phyloP scores from a whole-genome alignment of 53 echinoderm and acorn worm species.

The Stichopus horrens region DNA sequence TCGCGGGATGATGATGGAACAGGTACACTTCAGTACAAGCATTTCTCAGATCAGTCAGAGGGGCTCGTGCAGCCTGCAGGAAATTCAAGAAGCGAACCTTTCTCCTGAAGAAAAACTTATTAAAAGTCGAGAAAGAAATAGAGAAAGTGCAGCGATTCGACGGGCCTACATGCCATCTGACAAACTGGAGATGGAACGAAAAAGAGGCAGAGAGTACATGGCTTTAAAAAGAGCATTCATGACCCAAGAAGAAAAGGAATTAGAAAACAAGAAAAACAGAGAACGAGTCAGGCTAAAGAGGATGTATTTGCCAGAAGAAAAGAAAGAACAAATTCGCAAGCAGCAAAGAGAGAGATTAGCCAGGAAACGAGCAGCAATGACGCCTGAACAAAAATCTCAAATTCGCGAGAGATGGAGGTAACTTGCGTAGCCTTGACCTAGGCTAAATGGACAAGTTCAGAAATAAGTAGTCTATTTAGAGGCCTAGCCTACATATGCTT shows the following conservation, averaged over 20 bases:
- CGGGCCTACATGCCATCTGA: conserved; percentile 40
- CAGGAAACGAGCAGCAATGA: conserved; percentile 19
- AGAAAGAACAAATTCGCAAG: conserved; percentile 31
- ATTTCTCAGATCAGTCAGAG: neutral
- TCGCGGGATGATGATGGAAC: conserved; percentile 2
- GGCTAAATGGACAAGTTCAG: too few species aligned
- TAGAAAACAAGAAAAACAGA: conserved; percentile 29
- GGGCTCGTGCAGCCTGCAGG: conserved; percentile 6
- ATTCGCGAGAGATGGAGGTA: conserved; percentile 33
- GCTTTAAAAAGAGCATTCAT: conserved; percentile 45
- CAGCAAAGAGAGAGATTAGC: conserved; percentile 37
- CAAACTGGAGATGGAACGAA: conserved; percentile 31
- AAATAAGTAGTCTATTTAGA: too few species aligned
- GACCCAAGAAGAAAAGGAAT: conserved; percentile 33
- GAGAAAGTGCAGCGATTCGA: conserved; percentile 39
- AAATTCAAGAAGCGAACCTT: conserved; percentile 30
- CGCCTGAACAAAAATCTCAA: conserved; percentile 8
- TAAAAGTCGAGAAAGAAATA: neutral
- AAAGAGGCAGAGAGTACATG: conserved; percentile 47
- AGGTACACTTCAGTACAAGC: neutral
- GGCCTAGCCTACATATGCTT: too few species aligned
- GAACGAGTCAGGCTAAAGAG: conserved; percentile 17
- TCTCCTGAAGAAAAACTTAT: conserved; percentile 39
- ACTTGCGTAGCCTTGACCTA: too few species aligned
- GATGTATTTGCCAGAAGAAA: conserved; percentile 36